phyloP scores from a whole-genome alignment of 1,140 invertebrate species.

The Lepeophtheirus salmonis region DNA sequence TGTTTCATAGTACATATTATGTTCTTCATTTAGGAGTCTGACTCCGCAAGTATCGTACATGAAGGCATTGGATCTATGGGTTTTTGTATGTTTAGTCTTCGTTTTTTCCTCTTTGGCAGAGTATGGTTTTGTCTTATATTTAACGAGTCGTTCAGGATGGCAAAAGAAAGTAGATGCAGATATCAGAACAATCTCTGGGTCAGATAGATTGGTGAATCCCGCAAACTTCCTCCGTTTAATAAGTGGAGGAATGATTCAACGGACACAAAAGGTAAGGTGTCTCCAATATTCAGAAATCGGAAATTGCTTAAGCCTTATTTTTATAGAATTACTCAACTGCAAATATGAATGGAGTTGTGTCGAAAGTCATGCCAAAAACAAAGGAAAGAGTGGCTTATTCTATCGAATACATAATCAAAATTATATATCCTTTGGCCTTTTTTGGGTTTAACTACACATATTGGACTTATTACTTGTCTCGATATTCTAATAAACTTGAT shows the following conservation, averaged over 20 bases:
- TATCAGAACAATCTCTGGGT: not conserved
- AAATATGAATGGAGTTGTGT: not conserved
- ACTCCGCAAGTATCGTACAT: slow-evolving; percentile 33
- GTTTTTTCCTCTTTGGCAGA: slow-evolving; percentile 49
- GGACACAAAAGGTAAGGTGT: not conserved
- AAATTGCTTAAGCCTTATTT: not conserved
- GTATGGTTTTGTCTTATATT: slow-evolving; percentile 41
- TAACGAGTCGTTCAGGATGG: slow-evolving; percentile 11
- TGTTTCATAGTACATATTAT: too few species aligned
- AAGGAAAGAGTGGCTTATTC: slow-evolving; percentile 9
- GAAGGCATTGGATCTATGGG: slow-evolving; percentile 50
- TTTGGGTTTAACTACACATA: slow-evolving; percentile 21
- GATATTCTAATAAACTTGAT: not conserved
- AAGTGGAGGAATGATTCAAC: not conserved
- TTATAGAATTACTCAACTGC: not conserved
- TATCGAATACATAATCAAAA: slow-evolving; percentile 3
- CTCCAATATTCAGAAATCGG: too few species aligned
- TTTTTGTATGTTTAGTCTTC: slow-evolving; percentile 47
- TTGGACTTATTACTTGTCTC: not conserved
- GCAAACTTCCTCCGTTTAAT: not conserved
- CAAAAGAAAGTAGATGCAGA: slow-evolving; percentile 6
- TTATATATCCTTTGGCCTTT: slow-evolving; percentile 12
- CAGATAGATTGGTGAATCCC: not conserved
- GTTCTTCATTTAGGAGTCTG: slow-evolving; percentile 14
- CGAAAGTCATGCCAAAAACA: not conserved